phyloP scores from a whole-genome alignment of 2,797 vertebrate species.

The Acestrorhynchus altus region DNA sequence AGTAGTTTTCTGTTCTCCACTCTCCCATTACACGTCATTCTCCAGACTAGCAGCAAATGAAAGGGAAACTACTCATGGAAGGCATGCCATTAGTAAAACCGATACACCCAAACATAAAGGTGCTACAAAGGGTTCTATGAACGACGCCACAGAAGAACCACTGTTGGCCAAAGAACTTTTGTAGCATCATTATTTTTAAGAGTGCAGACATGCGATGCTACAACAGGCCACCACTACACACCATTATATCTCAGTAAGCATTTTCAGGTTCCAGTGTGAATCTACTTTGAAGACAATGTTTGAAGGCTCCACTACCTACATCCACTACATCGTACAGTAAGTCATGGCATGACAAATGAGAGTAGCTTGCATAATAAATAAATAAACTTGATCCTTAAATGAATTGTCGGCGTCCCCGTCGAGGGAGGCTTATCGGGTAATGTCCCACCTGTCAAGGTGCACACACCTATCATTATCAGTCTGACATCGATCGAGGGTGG shows the following conservation, averaged over 20 bases:
- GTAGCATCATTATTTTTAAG: too few species aligned
- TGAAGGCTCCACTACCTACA: conserved; percentile 68
- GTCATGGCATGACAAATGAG: conserved; percentile 49
- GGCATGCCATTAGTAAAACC: conserved; percentile 72
- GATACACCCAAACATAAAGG: too few species aligned
- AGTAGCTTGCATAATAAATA: conserved; percentile 70
- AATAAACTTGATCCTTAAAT: conserved; percentile 71
- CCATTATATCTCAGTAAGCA: not conserved
- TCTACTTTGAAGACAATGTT: conserved; percentile 73
- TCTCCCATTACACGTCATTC: conserved; percentile 73
- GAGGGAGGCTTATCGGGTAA: not conserved
- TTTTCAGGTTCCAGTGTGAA: conserved; percentile 71
- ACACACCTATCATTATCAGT: conserved; percentile 20
- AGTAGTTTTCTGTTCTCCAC: conserved; percentile 32
- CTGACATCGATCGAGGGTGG: not conserved
- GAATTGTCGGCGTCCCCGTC: not conserved
- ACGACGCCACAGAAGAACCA: too few species aligned
- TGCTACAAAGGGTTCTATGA: too few species aligned
- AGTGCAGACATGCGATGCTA: not conserved
- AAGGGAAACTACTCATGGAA: conserved; percentile 69
- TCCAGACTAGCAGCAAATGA: conserved; percentile 96
- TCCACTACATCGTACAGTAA: conserved; percentile 71
- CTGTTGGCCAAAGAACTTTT: too few species aligned
- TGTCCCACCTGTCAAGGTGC: conserved; percentile 1
- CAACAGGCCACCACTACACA: conserved; percentile 7